These are phyloP conservation scores for Hyperoodon ampullatus DNA, from an alignment of 2,113 vertebrate genomes.

Conservation along the genomic window DNA sequence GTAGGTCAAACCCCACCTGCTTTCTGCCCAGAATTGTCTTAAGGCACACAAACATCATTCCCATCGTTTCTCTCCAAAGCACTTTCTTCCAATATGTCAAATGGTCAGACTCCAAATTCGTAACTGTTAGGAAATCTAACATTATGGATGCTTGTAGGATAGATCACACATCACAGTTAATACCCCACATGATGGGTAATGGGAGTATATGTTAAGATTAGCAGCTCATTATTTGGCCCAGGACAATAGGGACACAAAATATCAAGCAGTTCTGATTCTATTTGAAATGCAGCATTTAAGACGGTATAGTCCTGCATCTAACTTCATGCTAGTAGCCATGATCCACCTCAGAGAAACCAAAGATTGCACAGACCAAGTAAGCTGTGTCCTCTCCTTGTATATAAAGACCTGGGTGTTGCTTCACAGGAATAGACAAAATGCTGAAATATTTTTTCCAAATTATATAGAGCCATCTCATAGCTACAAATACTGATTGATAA, in stretches of 20 bases:
- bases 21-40: neutral
- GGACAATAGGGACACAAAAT: neutral
- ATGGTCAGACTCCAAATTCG: neutral
- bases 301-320: neutral
- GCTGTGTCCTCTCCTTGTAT: neutral
- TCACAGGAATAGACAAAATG: neutral
- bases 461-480: neutral
- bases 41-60: neutral
- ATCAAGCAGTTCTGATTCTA: neutral
- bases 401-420: neutral
- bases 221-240: neutral
- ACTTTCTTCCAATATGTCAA: neutral
- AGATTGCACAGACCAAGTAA: neutral
- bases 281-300: neutral
- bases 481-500: constrained; percentile 20
- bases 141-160: neutral
- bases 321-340: neutral
- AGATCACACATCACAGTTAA: neutral
- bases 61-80: neutral
- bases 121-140: constrained; percentile 22
- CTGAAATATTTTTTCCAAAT: constrained; percentile 46
- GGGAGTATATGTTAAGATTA: neutral
- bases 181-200: neutral
- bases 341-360: neutral
- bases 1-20: neutral